Conservation (phyloP, 2,888 invertebrate genomes). For the Leucophenga montana region DNA sequence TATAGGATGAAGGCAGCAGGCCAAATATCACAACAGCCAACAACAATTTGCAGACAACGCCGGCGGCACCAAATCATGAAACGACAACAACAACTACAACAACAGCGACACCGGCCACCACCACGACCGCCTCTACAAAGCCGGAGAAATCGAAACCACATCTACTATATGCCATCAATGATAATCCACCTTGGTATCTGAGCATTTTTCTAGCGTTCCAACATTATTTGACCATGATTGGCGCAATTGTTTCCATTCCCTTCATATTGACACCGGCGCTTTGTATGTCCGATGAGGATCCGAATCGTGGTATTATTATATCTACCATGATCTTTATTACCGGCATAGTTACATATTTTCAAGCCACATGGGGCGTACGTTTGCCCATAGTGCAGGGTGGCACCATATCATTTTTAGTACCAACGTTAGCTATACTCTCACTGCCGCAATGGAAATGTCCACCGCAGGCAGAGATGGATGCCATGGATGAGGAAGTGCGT, state of each 20-base stretch:
- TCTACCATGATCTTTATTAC: slow-evolving; percentile 89
- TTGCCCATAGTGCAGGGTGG: slow-evolving; percentile 85
- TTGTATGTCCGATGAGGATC: slow-evolving; percentile 84
- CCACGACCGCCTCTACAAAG: not conserved
- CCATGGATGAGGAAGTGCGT: slow-evolving; percentile 76
- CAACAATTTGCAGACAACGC: slow-evolving; percentile 1
- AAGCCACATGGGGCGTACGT: slow-evolving; percentile 83
- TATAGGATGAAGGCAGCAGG: slow-evolving; percentile 43
- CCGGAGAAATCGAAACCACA: slow-evolving; percentile 65
- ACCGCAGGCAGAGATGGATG: slow-evolving; percentile 73
- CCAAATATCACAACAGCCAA: slow-evolving; percentile 25
- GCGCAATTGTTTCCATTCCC: slow-evolving; percentile 87
- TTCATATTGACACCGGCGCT: slow-evolving; percentile 86
- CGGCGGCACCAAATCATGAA: not conserved
- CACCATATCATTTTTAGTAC: slow-evolving; percentile 86
- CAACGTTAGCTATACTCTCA: slow-evolving; percentile 83
- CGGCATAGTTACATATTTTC: slow-evolving; percentile 83
- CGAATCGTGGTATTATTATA: slow-evolving; percentile 83
- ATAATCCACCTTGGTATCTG: slow-evolving; percentile 88
- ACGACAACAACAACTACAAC: slow-evolving; percentile 7
- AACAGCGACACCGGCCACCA: not conserved
- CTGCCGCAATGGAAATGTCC: slow-evolving; percentile 84
- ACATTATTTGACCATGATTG: slow-evolving; percentile 90
- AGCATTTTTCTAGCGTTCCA: slow-evolving; percentile 87
- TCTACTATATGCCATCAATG: slow-evolving; percentile 82